Evolutionary conservation across 2,113 vertebrate genomes (phyloP), one percentile per base, ranked within the genome.

Genomic region (Fulica atra): DNA sequence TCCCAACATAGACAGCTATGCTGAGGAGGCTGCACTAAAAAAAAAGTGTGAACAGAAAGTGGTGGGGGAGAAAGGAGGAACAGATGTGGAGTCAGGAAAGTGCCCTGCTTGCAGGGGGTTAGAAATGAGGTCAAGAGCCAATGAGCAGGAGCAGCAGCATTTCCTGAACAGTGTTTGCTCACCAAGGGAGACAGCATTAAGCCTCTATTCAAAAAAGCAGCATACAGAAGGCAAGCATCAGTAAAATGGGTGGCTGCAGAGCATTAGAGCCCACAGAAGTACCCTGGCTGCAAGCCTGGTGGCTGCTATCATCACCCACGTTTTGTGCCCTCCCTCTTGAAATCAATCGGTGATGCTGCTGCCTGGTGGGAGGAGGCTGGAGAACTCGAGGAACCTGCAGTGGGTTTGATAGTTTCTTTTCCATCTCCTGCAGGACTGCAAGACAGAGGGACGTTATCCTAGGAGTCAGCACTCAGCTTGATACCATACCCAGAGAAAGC

Each of bases 1-100:
- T 93, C 89, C 84, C 87, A 93, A 88, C 95, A 95, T 48, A 96
- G 83, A 87, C 79, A 82, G 74, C 95, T 94, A 33, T 14, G 63
- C 88, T 83, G 79, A 33, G 76, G 51, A 94, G 63, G 46, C 65
- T 78, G 64, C 57, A 40, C 76, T 77, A 57, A 44, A 51, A 61
- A 13, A 66, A 40, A 82, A 23, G 4, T 29, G 48, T 61, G 17
- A 86, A 76, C 65, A 88, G 57, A 95, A 73, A 93, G 65, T 31
- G 19, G 69, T 23, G 56, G 65, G 56, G 61, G 53, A 76, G 57
- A 90, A 81, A 88, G 21, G 25, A 31, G n/a, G 56, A 92, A 81
- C 68, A 95, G 83, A 91, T 91, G n/a, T 79, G 51, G 89, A 82
- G 42, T n/a, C 64, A 82, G 68, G 51, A 60, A 74, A 96, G 35